Evolutionary conservation across 2,888 invertebrate species (phyloP), one percentile per base, ranked within the genome.

Genomic region (Germaria angustata): DNA sequence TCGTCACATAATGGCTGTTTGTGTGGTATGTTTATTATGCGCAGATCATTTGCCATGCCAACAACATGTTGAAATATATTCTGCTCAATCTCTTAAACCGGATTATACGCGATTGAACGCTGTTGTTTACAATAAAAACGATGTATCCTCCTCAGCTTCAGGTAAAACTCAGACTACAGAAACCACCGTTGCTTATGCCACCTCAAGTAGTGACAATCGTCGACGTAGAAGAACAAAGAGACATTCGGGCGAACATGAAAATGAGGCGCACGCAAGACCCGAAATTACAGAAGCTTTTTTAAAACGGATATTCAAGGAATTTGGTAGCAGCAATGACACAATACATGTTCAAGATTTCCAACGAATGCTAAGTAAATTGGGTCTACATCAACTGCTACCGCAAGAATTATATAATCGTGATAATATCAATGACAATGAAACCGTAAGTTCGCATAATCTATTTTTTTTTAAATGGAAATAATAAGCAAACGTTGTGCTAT

Each of bases 11-110:
- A 94, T 96, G 86, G 95, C 95, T 13, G 95, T 96, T n/a, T 96
- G 96, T 88, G 95, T 96, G 91, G 95, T 96, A 86, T 96, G 96
- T 88, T 92, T 96, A 59, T 92, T 96, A 0, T 96, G 96, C 87
- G 95, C 96, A 1, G 94, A 95, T 11, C 95, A 95, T 87, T 92
- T 93, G 41, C 95, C 95, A 0, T 96, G 96, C 88, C 94, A 94
- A 57, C 95, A 95, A 1, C 96, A 96, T 87, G 92, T 93, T 61
- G 93, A 93, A 34, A 80, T 75, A 15, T 53, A 79, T 65, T 66
- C 90, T 88, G 53, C 76, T 17, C 57, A 53, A 36, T 17, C 24
- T 32, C 36, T 49, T 1, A 46, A 44, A 22, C 75, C 83, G 20
- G 81, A 76, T 39, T 84, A 85, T 76, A 78, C 84, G 36, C 84